Evolutionary conservation across 2,113 vertebrate species (phyloP), one percentile per base, ranked within the genome.

Genomic region (Microtus ochrogaster): DNA sequence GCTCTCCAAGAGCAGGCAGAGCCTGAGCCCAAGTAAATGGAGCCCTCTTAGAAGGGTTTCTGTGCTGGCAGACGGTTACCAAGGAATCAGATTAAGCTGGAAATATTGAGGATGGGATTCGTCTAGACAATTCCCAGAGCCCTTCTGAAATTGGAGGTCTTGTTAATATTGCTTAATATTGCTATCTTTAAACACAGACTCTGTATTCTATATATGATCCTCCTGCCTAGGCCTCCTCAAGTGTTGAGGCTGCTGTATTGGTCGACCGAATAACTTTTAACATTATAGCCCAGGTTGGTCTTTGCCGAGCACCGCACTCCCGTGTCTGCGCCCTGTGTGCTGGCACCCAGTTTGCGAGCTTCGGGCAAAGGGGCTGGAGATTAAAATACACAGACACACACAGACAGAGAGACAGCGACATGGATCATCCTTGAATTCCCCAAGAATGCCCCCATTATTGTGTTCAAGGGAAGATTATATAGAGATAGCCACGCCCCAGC

Each of bases 11-110:
- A 81, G 39, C 83, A 86, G 63, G 26, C 7, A 10, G 30, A 47
- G 21, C 28, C 24, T 55, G 36, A 58, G 14, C 26, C 49, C 3
- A 7, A 5, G 39, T 21, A 2, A 0, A 0, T n/a, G 26, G 49
- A 66, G 17, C 10, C 28, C 78, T 90, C 70, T 86, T 0, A 94
- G 63, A 66, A 12, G 44, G 14, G 5, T 82, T 10, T 14, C 83
- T 78, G 44, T 77, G 36, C 22, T 85, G 36, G 41, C n/a, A 79
- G 41, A 63, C 47, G 65, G 63, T 95, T 83, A 49, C 30, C n/a
- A 83, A 66, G 7, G n/a, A 84, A 79, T 83, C 73, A 26, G 52
- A 73, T 94, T 72, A 91, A 63, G 61, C 89, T 61, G 68, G 26
- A 44, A 24, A 79, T 28, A 19, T 3, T 83, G 33, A 70, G 52